Base-by-base conservation (phyloP, 2,113 vertebrate species). In the Machaerirhynchus nigripectus region DNA sequence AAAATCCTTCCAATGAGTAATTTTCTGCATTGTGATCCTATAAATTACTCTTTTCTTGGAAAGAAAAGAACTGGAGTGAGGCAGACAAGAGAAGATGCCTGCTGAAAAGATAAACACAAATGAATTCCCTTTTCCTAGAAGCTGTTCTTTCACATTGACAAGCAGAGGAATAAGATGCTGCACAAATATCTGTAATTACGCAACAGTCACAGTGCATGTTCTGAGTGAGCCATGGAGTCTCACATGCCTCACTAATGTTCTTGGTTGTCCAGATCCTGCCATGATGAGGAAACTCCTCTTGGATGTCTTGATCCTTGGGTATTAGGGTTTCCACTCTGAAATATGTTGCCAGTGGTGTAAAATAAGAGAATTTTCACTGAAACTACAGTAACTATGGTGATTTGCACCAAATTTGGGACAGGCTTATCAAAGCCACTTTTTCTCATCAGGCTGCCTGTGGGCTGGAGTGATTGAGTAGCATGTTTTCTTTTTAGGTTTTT, bases 91-190 rank as follows among this genome's bases (percentile, higher is more conserved):
- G 24, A 73, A 68, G 40, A 78, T 21, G 39, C 35, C 10, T 0
- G 0, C 65, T 94, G 89, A 84, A 95, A 82, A 84, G 47, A 64
- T 19, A 89, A 91, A 92, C 60, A 89, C 56, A 95, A 92, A 96
- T 67, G 93, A 67, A 81, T 76, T 81, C 46, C 23, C 27, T 76
- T 88, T 70, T 74, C 13, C 42, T 44, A 53, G 59, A 7, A 35
- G 70, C 46, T 93, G 87, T 91, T 90, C 39, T 91, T 93, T 94
- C 81, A 42, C 35, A 46, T 42, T 93, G 73, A 87, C 80, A 94
- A 95, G 63, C 31, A 64, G 61, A 46, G 26, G 53, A 84, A 71
- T 42, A 75, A 75, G 69, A 61, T 1, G 3, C 35, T 67, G 11
- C 35, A 83, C 77, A 91, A 94, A 74, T 87, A 28, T 52, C 78